These are phyloP conservation scores for Eretmochelys imbricata DNA, from an alignment of 2,113 vertebrate genomes.

Conservation along the genomic window DNA sequence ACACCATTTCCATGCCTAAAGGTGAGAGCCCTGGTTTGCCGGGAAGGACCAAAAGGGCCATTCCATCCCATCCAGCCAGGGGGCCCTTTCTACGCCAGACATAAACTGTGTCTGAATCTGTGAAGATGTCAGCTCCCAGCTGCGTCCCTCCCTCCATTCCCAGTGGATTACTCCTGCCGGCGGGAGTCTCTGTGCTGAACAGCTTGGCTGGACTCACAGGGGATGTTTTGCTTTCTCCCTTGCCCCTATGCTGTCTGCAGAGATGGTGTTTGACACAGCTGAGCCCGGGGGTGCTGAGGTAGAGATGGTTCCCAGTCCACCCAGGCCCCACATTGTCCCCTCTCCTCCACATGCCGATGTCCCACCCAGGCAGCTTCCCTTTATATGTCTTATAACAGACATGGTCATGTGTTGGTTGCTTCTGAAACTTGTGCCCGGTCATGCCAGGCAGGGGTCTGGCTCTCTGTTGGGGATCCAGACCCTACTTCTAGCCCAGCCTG, in stretches of 20 bases:
- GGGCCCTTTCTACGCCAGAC: background rate
- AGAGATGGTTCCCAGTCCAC: background rate
- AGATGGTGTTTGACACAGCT: background rate
- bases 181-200: background rate
- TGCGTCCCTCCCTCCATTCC: too few species aligned
- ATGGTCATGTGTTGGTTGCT: background rate
- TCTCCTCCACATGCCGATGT: background rate
- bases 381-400: background rate
- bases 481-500: background rate
- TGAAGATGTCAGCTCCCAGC: background rate
- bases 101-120: background rate
- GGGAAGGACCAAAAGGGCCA: background rate
- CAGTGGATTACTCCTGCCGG: background rate
- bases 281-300: background rate
- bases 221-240: background rate
- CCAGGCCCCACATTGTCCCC: background rate
- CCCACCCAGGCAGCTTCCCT: background rate
- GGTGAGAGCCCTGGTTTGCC: slow-evolving; percentile 70
- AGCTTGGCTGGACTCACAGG: background rate
- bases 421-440: background rate
- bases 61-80: background rate
- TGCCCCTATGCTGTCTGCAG: background rate
- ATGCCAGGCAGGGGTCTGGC: background rate
- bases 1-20: slow-evolving; percentile 73
- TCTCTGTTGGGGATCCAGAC: background rate